Percentiles rank a stretch among this genome's conserved stretches.
These are phyloP conservation scores for Cynoglossus semilaevis DNA, from an alignment of 2,113 vertebrate genomes.

Conservation along the genomic window DNA sequence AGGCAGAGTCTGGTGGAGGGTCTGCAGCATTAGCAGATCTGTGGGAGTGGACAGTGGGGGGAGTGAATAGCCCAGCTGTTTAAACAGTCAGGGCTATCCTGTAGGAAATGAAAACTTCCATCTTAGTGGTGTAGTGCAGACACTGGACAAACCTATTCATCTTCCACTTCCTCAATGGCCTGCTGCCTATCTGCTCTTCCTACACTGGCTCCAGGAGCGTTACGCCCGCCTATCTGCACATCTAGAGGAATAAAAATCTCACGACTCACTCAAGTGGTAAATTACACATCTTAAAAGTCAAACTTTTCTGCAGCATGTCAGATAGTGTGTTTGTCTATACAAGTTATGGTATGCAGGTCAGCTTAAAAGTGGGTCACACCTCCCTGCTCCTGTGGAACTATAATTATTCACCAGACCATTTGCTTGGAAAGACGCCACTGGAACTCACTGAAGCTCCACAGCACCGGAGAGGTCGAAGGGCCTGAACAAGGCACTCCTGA, in stretches of 20 bases:
- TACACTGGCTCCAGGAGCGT: constrained; percentile 47
- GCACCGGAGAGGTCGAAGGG: constrained; percentile 16
- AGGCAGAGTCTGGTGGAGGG: constrained; percentile 6
- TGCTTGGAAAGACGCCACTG: constrained; percentile 5
- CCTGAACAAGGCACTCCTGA: background rate
- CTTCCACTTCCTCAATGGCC: constrained; percentile 43
- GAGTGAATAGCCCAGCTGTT: constrained; percentile 64
- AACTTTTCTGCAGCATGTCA: constrained; percentile 19
- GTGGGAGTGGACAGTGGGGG: constrained; percentile 1
- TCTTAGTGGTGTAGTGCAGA: constrained; percentile 54
- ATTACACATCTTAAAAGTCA: constrained; percentile 24
- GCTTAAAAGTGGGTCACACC: constrained; percentile 26
- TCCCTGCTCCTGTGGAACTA: background rate
- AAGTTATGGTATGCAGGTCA: constrained; percentile 8
- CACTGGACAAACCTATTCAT: constrained; percentile 50
- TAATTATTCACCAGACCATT: constrained; percentile 31
- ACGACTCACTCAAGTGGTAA: constrained; percentile 22
- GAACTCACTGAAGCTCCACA: constrained; percentile 11
- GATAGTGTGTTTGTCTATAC: constrained; percentile 3
- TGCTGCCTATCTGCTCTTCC: constrained; percentile 49
- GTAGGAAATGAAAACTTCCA: constrained; percentile 73
- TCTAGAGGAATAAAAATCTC: constrained; percentile 21
- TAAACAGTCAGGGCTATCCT: constrained; percentile 63
- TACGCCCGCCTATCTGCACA: constrained; percentile 33
- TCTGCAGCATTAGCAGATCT: constrained; percentile 28